Conservation (phyloP, 1,140 invertebrate genomes). For the Magallana angulata region DNA sequence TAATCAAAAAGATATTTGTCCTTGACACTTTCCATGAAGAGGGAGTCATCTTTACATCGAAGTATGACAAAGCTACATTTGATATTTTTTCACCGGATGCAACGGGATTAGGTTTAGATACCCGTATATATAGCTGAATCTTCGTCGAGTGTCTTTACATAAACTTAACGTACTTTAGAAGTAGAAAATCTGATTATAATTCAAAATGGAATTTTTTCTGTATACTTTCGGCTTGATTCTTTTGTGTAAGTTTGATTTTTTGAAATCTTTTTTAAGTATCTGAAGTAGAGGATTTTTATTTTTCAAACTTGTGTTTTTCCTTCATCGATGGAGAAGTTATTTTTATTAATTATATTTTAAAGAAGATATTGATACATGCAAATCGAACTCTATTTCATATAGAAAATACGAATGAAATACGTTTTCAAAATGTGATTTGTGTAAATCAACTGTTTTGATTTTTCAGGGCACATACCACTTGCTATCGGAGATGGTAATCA, state of each 20-base stretch:
- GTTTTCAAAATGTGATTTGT: no score
- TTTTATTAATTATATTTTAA: no score
- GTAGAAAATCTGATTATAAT: neutral
- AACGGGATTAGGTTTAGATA: neutral
- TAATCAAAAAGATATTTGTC: conserved; percentile 33
- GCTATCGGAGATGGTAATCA: conserved; percentile 18
- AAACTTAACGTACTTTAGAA: neutral
- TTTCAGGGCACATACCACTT: conserved; percentile 14
- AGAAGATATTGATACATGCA: no score
- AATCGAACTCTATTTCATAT: no score
- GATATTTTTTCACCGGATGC: neutral
- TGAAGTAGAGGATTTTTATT: no score
- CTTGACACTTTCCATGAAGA: conserved; percentile 5
- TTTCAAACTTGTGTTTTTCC: no score
- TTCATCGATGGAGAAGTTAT: no score
- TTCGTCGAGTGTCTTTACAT: neutral
- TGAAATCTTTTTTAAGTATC: no score
- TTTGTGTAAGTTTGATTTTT: neutral
- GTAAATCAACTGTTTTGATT: neutral
- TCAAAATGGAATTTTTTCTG: neutral
- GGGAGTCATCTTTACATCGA: conserved; percentile 1
- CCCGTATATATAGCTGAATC: conserved; percentile 17
- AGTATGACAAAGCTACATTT: conserved; percentile 24
- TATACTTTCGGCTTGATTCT: neutral
- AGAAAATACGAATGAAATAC: no score